Evolutionary conservation across 1,140 invertebrate species (phyloP), one percentile per base, ranked within the genome.

Genomic region (Holcopasites calliopsidis): DNA sequence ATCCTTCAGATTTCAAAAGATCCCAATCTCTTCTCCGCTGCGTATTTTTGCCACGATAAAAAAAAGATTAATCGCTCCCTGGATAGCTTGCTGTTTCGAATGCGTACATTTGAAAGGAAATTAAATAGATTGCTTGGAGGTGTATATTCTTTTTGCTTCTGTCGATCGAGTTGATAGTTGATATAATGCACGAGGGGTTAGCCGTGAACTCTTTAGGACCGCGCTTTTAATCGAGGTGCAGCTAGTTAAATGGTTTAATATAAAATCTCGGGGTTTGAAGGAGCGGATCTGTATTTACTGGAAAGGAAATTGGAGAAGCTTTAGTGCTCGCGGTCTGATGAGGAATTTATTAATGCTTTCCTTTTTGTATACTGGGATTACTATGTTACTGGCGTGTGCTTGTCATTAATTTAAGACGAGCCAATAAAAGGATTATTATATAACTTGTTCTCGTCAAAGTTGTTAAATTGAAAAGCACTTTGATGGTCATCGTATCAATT

Each of bases 1-100:
- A 10, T 6, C 13, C 26, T 47, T 33, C 5, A 7, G 16, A 26
- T 58, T 70, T 61, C 3, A 33, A 38, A 26, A 71, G 33, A 8
- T 33, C 10, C 11, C 13, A n/a, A 2, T 18, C 11, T 0, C 13
- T 33, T 16, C n/a, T 8, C 10, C 3, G 1, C 18, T 31, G 3
- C n/a, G 18, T 23, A 8, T 4, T 21, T 13, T 40, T 26, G 28
- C n/a, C 26, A 1, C 35, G 50, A 6, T 10, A n/a, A 62, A 44
- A 47, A 49, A 47, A 47, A 47, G 44, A 49, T 21, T 13, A 47
- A 64, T 64, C 60, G 60, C 31, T 64, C n/a, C 8, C 10, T 8
- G 0, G 6, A 18, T n/a, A 42, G 58, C 23, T 31, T 16, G 26
- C n/a, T n/a, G 18, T 13, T 35, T 2, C 13, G 8, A 23, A 23